Evolutionary conservation across 1,140 invertebrate genomes (phyloP).

Genomic region (Nasonia vitripennis): DNA sequence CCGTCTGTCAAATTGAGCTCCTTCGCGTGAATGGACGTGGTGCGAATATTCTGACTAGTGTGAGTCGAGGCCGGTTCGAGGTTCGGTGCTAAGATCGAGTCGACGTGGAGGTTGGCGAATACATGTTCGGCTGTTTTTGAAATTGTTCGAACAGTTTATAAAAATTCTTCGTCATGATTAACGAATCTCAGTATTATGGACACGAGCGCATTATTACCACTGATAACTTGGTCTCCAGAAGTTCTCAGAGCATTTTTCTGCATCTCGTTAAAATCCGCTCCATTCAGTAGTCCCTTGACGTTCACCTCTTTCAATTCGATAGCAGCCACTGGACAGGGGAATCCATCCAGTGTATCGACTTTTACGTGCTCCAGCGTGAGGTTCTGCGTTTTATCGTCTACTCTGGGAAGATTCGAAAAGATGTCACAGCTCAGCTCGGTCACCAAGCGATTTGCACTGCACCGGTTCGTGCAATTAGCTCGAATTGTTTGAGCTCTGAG

Average conservation of each 20-base stretch:
- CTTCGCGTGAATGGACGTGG: constrained; percentile 45
- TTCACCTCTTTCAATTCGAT: constrained; percentile 56
- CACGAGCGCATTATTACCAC: constrained; percentile 51
- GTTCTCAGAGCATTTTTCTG: constrained; percentile 58
- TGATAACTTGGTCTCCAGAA: constrained; percentile 61
- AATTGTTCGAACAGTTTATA: not conserved
- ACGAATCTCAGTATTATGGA: not conserved
- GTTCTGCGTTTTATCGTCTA: constrained; percentile 7
- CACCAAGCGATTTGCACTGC: constrained; percentile 47
- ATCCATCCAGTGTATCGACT: constrained; percentile 50
- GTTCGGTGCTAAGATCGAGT: constrained; percentile 46
- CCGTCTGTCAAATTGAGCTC: constrained; percentile 52
- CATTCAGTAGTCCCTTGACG: constrained; percentile 60
- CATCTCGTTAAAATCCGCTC: constrained; percentile 56
- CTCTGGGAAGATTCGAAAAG: not conserved
- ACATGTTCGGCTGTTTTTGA: constrained; percentile 55
- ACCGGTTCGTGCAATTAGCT: constrained; percentile 55
- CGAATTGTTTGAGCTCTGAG: constrained; percentile 25
- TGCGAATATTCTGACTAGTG: constrained; percentile 47
- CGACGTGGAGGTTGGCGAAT: constrained; percentile 45
- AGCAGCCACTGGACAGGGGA: constrained; percentile 60
- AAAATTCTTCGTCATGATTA: not conserved
- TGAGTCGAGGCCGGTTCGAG: constrained; percentile 49
- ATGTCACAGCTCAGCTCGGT: constrained; percentile 14
- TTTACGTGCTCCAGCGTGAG: constrained; percentile 51